These are phyloP conservation scores for Toxotes lorentzi DNA, from an alignment of 2,797 vertebrate genomes.

Conservation along the genomic window DNA sequence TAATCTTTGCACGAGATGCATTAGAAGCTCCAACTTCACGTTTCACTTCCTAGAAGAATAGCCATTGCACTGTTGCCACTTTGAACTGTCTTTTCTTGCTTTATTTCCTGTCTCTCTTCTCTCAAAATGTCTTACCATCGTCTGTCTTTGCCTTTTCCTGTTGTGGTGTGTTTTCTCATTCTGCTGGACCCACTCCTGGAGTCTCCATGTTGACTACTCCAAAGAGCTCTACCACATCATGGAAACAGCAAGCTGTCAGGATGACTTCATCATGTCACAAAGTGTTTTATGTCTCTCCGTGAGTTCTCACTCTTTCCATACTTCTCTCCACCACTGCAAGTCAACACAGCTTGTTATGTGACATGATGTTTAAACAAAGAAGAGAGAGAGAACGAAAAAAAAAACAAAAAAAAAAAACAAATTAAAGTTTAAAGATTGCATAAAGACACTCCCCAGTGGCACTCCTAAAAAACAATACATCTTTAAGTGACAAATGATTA, in stretches of 20 bases:
- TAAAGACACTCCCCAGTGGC: conserved; percentile 34
- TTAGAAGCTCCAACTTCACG: conserved; percentile 1
- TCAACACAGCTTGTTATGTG: conserved; percentile 46
- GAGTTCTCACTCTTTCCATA: conserved; percentile 75
- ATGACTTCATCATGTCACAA: conserved; percentile 79
- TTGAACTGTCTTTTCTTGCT: conserved; percentile 26
- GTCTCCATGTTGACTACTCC: conserved; percentile 55
- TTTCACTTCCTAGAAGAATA: conserved; percentile 13
- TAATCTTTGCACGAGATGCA: conserved; percentile 29
- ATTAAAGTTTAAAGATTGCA: conserved; percentile 29
- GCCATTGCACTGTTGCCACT: neutral
- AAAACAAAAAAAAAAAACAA: neutral
- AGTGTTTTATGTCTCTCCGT: conserved; percentile 74
- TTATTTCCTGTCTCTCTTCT: conserved; percentile 37
- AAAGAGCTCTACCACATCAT: conserved; percentile 72
- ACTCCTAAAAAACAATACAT: conserved; percentile 41
- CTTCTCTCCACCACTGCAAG: conserved; percentile 43
- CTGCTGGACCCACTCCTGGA: conserved; percentile 55
- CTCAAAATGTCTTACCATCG: conserved; percentile 21
- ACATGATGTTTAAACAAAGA: conserved; percentile 36
- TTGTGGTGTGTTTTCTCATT: conserved; percentile 59
- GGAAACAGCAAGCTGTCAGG: conserved; percentile 79
- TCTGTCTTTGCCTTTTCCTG: conserved; percentile 54
- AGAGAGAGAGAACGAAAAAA: neutral
- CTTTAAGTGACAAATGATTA: conserved; percentile 62